Conservation (phyloP, 2,113 vertebrate species). For the Manacus vitellinus region DNA sequence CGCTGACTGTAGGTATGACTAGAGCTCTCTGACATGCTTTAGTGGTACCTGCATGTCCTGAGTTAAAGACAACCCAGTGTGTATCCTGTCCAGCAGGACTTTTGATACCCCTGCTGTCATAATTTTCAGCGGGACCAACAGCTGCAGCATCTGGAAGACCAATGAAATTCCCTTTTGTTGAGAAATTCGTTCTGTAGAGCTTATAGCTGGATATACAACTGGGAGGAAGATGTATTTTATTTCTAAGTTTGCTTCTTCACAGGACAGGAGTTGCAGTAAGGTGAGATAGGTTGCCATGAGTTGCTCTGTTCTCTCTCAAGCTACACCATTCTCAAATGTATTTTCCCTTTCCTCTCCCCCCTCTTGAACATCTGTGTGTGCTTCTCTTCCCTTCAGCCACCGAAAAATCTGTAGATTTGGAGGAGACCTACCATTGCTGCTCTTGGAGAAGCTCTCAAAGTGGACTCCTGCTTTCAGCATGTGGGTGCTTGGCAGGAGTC, state of each 20-base stretch:
- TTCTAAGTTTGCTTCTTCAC: background rate
- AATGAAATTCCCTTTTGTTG: background rate
- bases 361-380: background rate
- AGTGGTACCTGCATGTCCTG: background rate
- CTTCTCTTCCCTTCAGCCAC: background rate
- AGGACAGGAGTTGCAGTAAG: background rate
- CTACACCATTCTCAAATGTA: background rate
- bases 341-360: background rate
- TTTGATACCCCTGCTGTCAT: background rate
- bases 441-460: background rate
- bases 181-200: background rate
- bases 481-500: background rate
- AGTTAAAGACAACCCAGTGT: rapidly evolving
- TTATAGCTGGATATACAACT: background rate
- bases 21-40: background rate
- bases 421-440: background rate
- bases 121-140: background rate
- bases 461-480: background rate
- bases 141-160: background rate
- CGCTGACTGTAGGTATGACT: background rate
- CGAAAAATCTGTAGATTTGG: background rate
- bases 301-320: background rate
- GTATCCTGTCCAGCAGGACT: background rate
- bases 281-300: background rate
- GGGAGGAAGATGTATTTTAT: background rate